Percentiles rank a stretch among this genome's conserved stretches.
Evolutionary conservation across 2,888 invertebrate species (phyloP).

Genomic region (Drosophila stalkeri): DNA sequence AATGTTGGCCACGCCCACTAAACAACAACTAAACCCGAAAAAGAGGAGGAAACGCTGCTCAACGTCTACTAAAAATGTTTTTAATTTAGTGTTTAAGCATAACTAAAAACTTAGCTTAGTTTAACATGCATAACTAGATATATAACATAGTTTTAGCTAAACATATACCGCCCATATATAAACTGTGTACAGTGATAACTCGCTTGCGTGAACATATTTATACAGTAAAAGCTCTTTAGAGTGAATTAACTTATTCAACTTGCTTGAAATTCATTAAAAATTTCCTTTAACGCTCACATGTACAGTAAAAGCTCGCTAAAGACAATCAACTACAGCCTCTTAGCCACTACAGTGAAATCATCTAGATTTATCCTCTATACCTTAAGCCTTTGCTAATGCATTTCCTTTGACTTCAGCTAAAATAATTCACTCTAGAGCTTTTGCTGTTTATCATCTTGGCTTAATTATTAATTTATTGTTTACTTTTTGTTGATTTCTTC

Average conservation of each 20-base stretch:
- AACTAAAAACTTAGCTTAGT: conserved; percentile 42
- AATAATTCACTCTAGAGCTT: conserved; percentile 1
- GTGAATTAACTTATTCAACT: neutral
- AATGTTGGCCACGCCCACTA: conserved; percentile 54
- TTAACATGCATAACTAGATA: conserved; percentile 42
- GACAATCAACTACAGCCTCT: neutral
- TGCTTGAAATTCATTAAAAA: neutral
- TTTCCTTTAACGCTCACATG: neutral
- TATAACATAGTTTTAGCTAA: conserved; percentile 5
- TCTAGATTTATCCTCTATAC: neutral
- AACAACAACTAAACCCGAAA: conserved; percentile 32
- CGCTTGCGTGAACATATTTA: neutral
- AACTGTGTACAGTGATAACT: neutral
- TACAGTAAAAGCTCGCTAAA: neutral
- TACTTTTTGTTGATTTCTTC: conserved; percentile 45
- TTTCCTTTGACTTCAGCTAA: neutral
- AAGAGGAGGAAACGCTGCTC: conserved; percentile 4
- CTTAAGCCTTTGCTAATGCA: neutral
- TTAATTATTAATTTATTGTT: conserved; percentile 60
- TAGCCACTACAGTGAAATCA: neutral
- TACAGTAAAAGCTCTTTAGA: conserved; percentile 2
- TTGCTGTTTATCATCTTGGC: conserved; percentile 7
- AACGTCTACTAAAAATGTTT: conserved; percentile 39
- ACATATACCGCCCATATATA: neutral
- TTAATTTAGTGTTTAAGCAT: conserved; percentile 42